Evolutionary conservation across 2,888 invertebrate species (phyloP).

Genomic region (Prenolepis imparis): DNA sequence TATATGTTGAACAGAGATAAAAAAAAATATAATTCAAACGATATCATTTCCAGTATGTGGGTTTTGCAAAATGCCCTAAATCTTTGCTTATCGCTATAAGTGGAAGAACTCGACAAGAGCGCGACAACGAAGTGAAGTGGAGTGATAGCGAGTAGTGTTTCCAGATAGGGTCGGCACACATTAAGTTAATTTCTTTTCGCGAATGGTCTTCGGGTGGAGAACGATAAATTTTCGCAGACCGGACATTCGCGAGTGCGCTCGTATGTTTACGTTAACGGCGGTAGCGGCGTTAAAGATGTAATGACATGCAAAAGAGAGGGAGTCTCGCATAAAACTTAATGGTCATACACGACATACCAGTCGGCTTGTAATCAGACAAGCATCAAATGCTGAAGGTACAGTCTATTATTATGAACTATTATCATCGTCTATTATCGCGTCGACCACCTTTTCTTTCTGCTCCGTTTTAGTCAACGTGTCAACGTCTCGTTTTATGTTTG

Average conservation of each 20-base stretch:
- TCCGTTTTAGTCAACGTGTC: background rate
- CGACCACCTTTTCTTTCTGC: background rate
- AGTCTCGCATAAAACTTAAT: conserved; percentile 41
- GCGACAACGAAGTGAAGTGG: background rate
- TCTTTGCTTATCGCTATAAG: background rate
- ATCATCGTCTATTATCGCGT: conserved; percentile 7
- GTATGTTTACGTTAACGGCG: conserved; percentile 7
- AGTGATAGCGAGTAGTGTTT: conserved; percentile 25
- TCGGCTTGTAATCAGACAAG: conserved; percentile 43
- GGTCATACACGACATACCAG: conserved; percentile 30
- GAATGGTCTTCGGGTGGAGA: background rate
- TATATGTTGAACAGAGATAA: background rate
- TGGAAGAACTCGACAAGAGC: background rate
- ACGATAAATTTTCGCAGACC: conserved; percentile 48
- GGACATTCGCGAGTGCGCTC: conserved; percentile 37
- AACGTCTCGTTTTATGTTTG: conserved; percentile 3
- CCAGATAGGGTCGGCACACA: background rate
- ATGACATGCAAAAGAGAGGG: conserved; percentile 46
- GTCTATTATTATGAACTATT: conserved; percentile 49
- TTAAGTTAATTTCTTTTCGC: conserved; percentile 29
- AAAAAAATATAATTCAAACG: background rate
- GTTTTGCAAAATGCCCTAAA: background rate
- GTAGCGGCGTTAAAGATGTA: conserved; percentile 23
- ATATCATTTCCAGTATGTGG: background rate
- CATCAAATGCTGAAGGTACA: conserved; percentile 38